Evolutionary conservation across 2,113 vertebrate genomes (phyloP), one percentile per base, ranked within the genome.

Genomic region (Helogale parvula): DNA sequence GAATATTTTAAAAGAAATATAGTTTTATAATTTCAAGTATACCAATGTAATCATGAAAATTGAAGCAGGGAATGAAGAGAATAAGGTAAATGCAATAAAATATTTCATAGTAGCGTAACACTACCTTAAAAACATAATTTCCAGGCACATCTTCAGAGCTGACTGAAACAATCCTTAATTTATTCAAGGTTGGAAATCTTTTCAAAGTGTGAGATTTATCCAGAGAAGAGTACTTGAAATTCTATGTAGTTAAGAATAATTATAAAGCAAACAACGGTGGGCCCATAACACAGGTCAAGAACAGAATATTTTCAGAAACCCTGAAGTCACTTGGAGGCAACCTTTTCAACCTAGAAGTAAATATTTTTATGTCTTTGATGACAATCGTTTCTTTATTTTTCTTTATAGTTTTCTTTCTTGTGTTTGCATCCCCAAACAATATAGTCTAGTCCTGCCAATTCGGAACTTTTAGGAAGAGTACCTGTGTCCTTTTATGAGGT

Each of bases 101-200:
- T 47, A 94, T 85, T 27, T 92, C 63, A 86, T 31, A 35, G n/a
- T 54, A 80, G n/a, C 57, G 83, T 68, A 52, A 76, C 0, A 35
- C 9, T 94, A 66, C 35, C 47, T 85, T 69, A 31, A 90, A 95
- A 93, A 94, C 88, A 19, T 63, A 71, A 72, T 38, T 90, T 90
- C 54, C 31, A 96, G 68, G 84, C 90, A 71, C 0, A 66, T 66
- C 77, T 93, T 72, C 87, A 16, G 50, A 89, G 82, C 82, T 54
- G 27, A 71, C n/a, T 77, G 31, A 90, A 93, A 54, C 13, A 90
- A 83, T 83, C 33, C 19, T 96, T 85, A 87, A 93, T 84, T 81
- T 95, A 92, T 77, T 92, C 95, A 65, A 63, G 38, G 45, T 33
- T 45, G 12, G 13, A 69, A 81, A 23, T 60, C 86, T 86, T n/a